These are phyloP conservation scores for Phocides pigmalion DNA, from an alignment of 1,140 invertebrate genomes.

Conservation along the genomic window DNA sequence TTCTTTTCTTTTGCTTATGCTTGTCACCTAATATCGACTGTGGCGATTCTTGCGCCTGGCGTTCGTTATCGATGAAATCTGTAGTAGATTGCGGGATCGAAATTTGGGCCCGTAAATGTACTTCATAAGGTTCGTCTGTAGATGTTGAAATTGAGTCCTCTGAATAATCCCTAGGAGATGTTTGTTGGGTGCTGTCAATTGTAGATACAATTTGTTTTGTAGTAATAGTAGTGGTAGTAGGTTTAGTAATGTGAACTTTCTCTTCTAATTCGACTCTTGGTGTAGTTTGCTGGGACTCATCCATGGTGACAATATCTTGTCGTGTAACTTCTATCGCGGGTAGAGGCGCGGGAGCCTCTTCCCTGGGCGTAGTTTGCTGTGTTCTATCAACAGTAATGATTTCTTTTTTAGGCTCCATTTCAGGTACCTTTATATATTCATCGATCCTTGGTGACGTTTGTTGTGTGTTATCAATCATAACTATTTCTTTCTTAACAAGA, in stretches of 20 bases:
- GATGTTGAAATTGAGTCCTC: slow-evolving; percentile 78
- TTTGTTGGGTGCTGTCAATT: slow-evolving; percentile 80
- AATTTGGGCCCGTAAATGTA: slow-evolving; percentile 86
- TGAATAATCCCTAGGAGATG: slow-evolving; percentile 78
- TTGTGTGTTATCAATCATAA: slow-evolving; percentile 67
- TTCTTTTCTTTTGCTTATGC: slow-evolving; percentile 73
- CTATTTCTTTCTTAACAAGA: slow-evolving; percentile 5
- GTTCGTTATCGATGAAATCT: slow-evolving; percentile 70
- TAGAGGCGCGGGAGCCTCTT: slow-evolving; percentile 30
- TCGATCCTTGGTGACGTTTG: slow-evolving; percentile 84
- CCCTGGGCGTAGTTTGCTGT: slow-evolving; percentile 75
- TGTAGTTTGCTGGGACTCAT: slow-evolving; percentile 63
- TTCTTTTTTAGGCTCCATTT: slow-evolving; percentile 37
- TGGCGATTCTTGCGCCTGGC: slow-evolving; percentile 48
- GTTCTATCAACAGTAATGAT: slow-evolving; percentile 56
- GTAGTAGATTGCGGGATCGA: slow-evolving; percentile 82
- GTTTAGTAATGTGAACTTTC: slow-evolving; percentile 58
- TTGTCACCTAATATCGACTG: slow-evolving; percentile 63
- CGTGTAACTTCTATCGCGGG: slow-evolving; percentile 29
- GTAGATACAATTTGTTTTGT: slow-evolving; percentile 57
- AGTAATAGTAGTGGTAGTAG: slow-evolving; percentile 1
- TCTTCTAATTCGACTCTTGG: slow-evolving; percentile 56
- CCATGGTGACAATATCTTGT: slow-evolving; percentile 44
- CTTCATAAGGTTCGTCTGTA: slow-evolving; percentile 86
- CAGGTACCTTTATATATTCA: slow-evolving; percentile 31